Evolutionary conservation across 2,113 vertebrate species (phyloP), one percentile per base, ranked within the genome.

Genomic region (Cinclus cinclus): DNA sequence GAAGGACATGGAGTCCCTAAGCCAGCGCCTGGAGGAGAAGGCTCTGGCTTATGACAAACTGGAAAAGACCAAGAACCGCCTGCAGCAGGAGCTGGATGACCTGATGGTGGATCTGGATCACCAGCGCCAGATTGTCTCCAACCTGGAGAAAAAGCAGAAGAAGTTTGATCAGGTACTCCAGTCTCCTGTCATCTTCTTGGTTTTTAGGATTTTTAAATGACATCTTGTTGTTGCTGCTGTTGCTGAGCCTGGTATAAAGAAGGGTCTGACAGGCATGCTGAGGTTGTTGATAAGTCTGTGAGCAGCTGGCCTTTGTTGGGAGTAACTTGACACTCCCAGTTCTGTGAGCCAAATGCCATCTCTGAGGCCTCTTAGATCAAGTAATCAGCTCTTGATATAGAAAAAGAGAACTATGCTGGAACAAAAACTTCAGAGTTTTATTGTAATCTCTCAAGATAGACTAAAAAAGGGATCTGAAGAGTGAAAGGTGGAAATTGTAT

Each of bases 91-190:
- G 96, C 98, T 99, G 31, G 99, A 99, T 28, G 99, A 99, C 96
- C 97, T 99, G 83, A 98, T 98, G 63, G 99, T 99, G 50, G 99
- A 99, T 77, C 98, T 99, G 91, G 99, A 99, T 92, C 99, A 99
- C 81, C 99, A 99, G 93, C 98, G 99, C 71, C 99, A 99, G 97
- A 99, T 99, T 1, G 99, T 99, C 64, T 99, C 99, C 63, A 99
- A 98, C 98, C 83, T 99, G 94, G 99, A 99, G 97, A 99, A 99
- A 93, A 99, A 99, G 92, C 99, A 99, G 98, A 99, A 99, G 97
- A 99, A 99, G 95, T 99, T 99, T 64, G 99, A 99, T 91, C 99
- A 99, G 98, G 99, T 99, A 97, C 15, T 41, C 3, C 7, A 11
- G 6, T 28, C 58, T 46, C 24, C 28, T 68, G 37, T 28, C 63